Base-by-base conservation (phyloP, 2,888 invertebrate genomes). In the Chloromyia formosa region DNA sequence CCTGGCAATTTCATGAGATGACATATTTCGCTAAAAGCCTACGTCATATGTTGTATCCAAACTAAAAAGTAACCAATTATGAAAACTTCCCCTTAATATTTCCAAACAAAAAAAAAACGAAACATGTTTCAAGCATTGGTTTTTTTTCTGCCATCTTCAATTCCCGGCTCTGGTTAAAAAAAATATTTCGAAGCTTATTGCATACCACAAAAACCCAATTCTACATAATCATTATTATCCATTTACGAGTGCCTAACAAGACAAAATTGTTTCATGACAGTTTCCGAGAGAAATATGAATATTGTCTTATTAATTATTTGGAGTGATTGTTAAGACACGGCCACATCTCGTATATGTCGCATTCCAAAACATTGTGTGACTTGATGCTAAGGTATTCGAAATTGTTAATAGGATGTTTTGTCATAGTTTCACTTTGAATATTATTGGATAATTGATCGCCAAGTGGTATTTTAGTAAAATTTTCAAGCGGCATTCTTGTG, bases 191-290 rank as follows among this genome's bases (percentile, higher is more conserved):
- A 62, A 62, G n/a, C 4, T 5, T n/a, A 22, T 22, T 35, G 5
- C 42, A 49, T 12, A 49, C 16, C 62, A 23, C 35, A 62, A 40
- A 45, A 1, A 20, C 10, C 16, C 0, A 56, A 27, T 20, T 45
- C 66, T n/a, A 12, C 20, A 18, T 10, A 16, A 66, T 66, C 49
- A 49, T 49, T 66, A 49, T 49, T 66, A 40, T 58, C 27, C 71
- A 23, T 20, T 40, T 71, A 56, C 35, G 58, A 71, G 56, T 58
- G 58, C 20, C 18, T 73, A 73, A 73, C 58, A 73, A 73, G 73
- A 23, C 12, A 27, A 73, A 73, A 73, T 73, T 61, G 73, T 73
- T 74, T 54, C 23, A 7, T 74, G 74, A 64, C 74, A 74, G 62
- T 64, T 64, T 64, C 27, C 27, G 27, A 64, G 54, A 74, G 62